A percentile compares a stretch with the other conserved stretches of the same genome.
Conservation (phyloP, 1,140 invertebrate species). For the Dendroctonus valens region DNA sequence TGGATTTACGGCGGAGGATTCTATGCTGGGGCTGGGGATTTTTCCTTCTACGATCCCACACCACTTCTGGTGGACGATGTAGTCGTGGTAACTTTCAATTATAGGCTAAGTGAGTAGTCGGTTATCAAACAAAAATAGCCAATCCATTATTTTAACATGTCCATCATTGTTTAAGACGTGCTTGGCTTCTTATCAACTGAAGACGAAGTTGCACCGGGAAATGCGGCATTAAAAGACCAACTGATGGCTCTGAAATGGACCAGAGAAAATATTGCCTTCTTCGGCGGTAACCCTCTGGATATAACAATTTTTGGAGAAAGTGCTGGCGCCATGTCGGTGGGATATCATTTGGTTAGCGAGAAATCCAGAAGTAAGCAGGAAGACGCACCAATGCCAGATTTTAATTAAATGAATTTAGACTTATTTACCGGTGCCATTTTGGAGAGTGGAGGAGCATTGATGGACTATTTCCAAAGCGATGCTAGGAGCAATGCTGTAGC, state of each 20-base stretch:
- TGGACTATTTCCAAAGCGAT: conserved; percentile 5
- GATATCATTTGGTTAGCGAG: conserved; percentile 65
- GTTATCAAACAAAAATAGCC: background rate
- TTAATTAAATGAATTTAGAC: conserved; percentile 3
- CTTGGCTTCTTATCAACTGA: conserved; percentile 56
- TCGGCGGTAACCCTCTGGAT: conserved; percentile 68
- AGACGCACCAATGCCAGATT: background rate
- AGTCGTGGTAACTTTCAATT: conserved; percentile 58
- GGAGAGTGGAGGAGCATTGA: conserved; percentile 11
- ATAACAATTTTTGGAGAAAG: conserved; percentile 69
- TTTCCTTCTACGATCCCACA: conserved; percentile 44
- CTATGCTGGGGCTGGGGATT: conserved; percentile 6
- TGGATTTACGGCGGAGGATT: conserved; percentile 25
- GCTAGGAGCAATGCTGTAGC: background rate
- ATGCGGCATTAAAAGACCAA: conserved; percentile 72
- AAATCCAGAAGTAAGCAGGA: conserved; percentile 57
- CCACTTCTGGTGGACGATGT: conserved; percentile 52
- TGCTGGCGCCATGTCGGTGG: conserved; percentile 63
- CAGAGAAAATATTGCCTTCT: conserved; percentile 63
- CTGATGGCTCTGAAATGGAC: conserved; percentile 68
- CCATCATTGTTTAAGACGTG: conserved; percentile 42
- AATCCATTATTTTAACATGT: background rate
- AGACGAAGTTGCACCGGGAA: conserved; percentile 61
- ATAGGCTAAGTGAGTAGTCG: conserved; percentile 49
- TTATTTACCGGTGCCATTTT: conserved; percentile 12